Evolutionary conservation across 2,888 invertebrate species (phyloP).

Genomic region (Spodoptera littoralis): DNA sequence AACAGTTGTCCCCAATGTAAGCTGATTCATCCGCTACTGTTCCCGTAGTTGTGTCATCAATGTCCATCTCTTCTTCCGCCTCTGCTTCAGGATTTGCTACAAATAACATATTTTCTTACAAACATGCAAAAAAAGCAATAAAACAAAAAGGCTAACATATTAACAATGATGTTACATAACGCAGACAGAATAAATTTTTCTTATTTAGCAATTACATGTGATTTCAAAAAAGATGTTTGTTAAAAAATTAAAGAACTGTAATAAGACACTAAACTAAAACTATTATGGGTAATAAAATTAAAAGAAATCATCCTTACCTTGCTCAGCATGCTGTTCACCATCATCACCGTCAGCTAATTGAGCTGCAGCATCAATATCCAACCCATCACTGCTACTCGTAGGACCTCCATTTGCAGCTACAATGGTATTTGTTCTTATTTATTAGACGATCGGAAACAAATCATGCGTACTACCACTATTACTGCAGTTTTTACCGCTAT

Average conservation of each 20-base stretch:
- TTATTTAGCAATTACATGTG: too few relatives aligned
- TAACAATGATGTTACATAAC: background rate
- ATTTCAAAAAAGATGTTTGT: too few relatives aligned
- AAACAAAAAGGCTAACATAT: background rate
- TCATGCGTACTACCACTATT: constrained; percentile 7
- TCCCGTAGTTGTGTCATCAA: constrained; percentile 80
- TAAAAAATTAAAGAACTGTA: background rate
- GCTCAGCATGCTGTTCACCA: constrained; percentile 71
- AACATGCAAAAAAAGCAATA: background rate
- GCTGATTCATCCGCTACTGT: constrained; percentile 79
- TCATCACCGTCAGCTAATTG: constrained; percentile 70
- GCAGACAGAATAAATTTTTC: too few relatives aligned
- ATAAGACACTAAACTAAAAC: too few relatives aligned
- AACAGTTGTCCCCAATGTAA: constrained; percentile 86
- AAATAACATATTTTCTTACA: background rate
- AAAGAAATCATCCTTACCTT: constrained; percentile 63
- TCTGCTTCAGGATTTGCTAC: constrained; percentile 75
- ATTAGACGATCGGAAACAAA: constrained; percentile 20
- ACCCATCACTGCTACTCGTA: constrained; percentile 82
- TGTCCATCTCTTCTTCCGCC: constrained; percentile 84
- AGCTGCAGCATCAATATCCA: constrained; percentile 73
- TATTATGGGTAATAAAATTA: too few relatives aligned
- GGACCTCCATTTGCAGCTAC: constrained; percentile 80
- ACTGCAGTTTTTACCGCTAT: background rate
- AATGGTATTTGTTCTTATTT: constrained; percentile 44